Base-by-base conservation (phyloP, 2,113 vertebrate genomes). In the Heterochromis multidens region DNA sequence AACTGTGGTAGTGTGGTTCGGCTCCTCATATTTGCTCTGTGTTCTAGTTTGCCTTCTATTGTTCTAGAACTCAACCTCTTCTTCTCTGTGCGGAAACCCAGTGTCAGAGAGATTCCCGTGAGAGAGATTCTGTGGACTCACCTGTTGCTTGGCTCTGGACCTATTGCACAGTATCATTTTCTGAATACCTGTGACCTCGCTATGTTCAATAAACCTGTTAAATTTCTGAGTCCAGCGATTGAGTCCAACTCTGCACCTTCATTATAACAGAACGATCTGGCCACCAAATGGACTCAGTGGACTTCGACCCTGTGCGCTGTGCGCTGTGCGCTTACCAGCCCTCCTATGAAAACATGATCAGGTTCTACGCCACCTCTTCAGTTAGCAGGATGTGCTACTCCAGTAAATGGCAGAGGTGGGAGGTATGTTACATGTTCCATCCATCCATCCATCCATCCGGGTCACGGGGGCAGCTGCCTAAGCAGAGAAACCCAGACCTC, bases 41-140 rank as follows among this genome's bases (percentile, higher is more conserved):
- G 40, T 49, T 27, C 65, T 29, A 27, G 40, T 21, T 72, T 70
- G 5, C 62, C 35, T 67, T 10, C 7, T 25, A 0, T 37, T 40
- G 12, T 25, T 43, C 13, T 43, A n/a, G 13, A 43, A 67, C 35
- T 17, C 63, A 25, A 25, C n/a, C n/a, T 62, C 31, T 35, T 62
- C 31, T 35, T 35, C 5, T 35, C 31, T 63, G 31, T 35, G 33
- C 31, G n/a, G 61, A 19, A 27, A 23, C 0, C 65, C 37, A 0
- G 8, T 27, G 23, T 49, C 1, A 14, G 46, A 37, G 4, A 37
- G 40, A 72, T 29, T 49, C 65, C 25, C 5, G 27, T 27, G 16
- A 72, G 40, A 49, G 65, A 0, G 16, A 49, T 0, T 72, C 23
- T 19, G 65, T 0, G 5, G 40, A 7, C 25, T 72, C 49, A 25